A percentile compares a stretch with the other conserved stretches of the same genome.
Conservation (phyloP, 92 coral and sea anemone species). For the Hydrozoanthus gracilis region DNA sequence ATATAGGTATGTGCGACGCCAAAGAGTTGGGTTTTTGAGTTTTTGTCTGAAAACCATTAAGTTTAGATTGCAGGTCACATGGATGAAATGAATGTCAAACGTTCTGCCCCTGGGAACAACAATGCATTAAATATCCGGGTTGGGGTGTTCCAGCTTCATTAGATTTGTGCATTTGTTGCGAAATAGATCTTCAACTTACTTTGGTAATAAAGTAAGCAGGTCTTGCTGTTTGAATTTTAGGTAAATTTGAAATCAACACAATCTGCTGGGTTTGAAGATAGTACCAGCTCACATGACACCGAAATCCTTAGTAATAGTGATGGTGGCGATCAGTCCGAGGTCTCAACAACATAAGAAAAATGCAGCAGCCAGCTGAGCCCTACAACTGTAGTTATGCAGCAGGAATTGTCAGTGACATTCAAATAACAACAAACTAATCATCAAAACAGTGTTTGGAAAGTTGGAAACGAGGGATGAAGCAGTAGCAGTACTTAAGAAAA, state of each 20-base stretch:
- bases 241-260: slow-evolving; percentile 13
- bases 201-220: slow-evolving; percentile 16
- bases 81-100: background rate
- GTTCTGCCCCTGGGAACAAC: slow-evolving; percentile 9
- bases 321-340: background rate
- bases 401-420: slow-evolving; percentile 23
- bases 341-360: slow-evolving; percentile 4
- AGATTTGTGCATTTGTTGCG: background rate
- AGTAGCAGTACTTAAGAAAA: slow-evolving; percentile 17
- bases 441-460: slow-evolving; percentile 30
- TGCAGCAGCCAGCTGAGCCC: background rate
- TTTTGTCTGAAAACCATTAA: slow-evolving; percentile 8
- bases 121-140: background rate
- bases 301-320: slow-evolving; percentile 14
- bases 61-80: background rate
- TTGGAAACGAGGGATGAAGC: slow-evolving; percentile 20
- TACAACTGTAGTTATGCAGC: slow-evolving; percentile 1
- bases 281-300: slow-evolving; percentile 17
- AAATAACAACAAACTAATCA: slow-evolving; percentile 10
- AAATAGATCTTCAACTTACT: background rate
- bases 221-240: slow-evolving; percentile 17
- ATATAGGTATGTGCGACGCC: background rate
- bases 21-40: background rate
- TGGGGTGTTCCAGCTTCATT: slow-evolving; percentile 1
- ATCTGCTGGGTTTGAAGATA: background rate